A percentile compares a stretch with the other conserved stretches of the same genome.
These are phyloP conservation scores for Microchrysa polita DNA, from an alignment of 2,888 invertebrate species.

Conservation along the genomic window DNA sequence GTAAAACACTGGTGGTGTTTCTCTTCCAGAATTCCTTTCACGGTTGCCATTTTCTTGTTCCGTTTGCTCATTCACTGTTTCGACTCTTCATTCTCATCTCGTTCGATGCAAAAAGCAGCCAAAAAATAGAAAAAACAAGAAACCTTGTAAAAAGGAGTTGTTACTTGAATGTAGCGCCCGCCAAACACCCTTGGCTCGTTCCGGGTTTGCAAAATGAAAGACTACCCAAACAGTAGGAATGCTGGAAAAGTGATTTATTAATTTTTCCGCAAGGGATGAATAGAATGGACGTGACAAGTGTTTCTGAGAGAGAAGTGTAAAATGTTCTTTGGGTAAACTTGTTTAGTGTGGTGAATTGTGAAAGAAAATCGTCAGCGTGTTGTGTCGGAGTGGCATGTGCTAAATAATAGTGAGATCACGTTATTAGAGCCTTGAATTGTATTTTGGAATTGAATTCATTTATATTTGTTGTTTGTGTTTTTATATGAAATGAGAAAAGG, in stretches of 20 bases:
- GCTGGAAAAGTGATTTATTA: constrained; percentile 38
- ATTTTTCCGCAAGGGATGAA: constrained; percentile 34
- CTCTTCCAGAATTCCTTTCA: neutral
- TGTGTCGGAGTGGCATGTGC: constrained; percentile 21
- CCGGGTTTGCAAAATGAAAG: neutral
- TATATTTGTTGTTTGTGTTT: no score
- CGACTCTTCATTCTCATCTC: neutral
- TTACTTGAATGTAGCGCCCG: neutral
- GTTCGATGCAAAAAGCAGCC: no score
- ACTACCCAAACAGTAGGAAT: constrained; percentile 8
- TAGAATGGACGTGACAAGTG: constrained; percentile 39
- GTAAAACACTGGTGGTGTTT: neutral
- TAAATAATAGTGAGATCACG: constrained; percentile 21
- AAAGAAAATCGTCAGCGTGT: constrained; percentile 7
- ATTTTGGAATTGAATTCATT: neutral
- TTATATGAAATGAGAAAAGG: no score
- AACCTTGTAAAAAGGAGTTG: constrained; percentile 5
- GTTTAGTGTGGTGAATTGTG: constrained; percentile 20
- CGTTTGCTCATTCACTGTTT: neutral
- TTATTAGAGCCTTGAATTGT: constrained; percentile 6
- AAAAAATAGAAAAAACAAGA: no score
- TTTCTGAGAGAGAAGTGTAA: constrained; percentile 28
- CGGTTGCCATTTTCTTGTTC: neutral
- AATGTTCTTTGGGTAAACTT: neutral
- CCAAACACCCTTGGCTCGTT: neutral